phyloP scores from a whole-genome alignment of 2,797 vertebrate species.

The Syngnathus rostellatus region DNA sequence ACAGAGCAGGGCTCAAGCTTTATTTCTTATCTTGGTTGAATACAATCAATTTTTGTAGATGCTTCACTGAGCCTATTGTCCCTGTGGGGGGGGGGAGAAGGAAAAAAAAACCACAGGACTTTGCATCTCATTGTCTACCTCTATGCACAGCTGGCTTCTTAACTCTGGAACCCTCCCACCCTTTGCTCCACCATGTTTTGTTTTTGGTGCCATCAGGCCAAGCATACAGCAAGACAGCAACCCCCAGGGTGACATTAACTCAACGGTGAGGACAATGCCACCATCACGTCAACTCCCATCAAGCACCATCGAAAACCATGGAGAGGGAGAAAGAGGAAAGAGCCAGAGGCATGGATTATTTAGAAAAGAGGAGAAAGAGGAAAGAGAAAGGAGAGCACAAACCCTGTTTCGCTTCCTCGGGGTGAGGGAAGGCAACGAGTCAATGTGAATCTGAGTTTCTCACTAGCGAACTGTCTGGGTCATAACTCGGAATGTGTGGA shows the following conservation, averaged over 20 bases:
- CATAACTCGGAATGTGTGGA: slow-evolving; percentile 36
- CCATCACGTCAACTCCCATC: slow-evolving; percentile 63
- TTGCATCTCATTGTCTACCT: slow-evolving; percentile 35
- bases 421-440: slow-evolving; percentile 37
- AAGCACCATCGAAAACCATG: slow-evolving; percentile 44
- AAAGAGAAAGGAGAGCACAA: slow-evolving; percentile 45
- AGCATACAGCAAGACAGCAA: slow-evolving; percentile 34
- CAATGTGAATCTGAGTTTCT: slow-evolving; percentile 51
- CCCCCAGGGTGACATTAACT: slow-evolving; percentile 59
- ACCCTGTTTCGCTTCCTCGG: slow-evolving; percentile 40
- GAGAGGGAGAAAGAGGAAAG: slow-evolving; percentile 20
- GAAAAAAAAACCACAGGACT: slow-evolving; percentile 6
- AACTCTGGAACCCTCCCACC: slow-evolving; percentile 16
- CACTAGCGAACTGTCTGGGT: slow-evolving; percentile 39
- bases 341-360: slow-evolving; percentile 47
- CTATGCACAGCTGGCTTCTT: slow-evolving; percentile 15
- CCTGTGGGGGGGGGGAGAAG: neutral
- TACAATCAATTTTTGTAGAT: neutral
- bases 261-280: slow-evolving; percentile 56
- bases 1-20: neutral
- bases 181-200: slow-evolving; percentile 28
- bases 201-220: slow-evolving; percentile 43
- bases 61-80: slow-evolving; percentile 4
- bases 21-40: neutral
- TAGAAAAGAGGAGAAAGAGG: slow-evolving; percentile 46